Percentiles rank a stretch among this genome's conserved stretches.
Evolutionary conservation across 2,797 vertebrate species (phyloP).

Genomic region (Chromobotia macracanthus): DNA sequence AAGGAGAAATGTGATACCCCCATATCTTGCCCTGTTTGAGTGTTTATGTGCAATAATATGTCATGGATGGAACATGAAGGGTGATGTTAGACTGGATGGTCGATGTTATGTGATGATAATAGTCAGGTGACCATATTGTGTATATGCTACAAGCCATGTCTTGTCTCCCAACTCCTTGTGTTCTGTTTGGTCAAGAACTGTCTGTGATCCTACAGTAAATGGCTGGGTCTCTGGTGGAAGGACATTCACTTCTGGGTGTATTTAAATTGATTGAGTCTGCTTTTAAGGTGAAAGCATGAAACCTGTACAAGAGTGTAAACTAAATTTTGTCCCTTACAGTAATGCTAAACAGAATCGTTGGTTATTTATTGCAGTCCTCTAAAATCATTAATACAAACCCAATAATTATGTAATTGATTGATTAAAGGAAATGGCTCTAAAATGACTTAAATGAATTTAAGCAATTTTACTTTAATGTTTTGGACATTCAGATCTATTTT

Average conservation of each 20-base stretch:
- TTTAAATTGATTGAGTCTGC: background rate
- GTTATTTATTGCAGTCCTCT: too few relatives aligned
- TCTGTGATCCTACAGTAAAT: background rate
- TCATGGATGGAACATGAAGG: background rate
- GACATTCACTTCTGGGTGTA: background rate
- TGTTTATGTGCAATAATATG: background rate
- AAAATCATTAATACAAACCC: too few relatives aligned
- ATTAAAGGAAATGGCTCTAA: too few relatives aligned
- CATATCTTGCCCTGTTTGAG: too few relatives aligned
- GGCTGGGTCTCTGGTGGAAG: background rate
- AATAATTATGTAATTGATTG: too few relatives aligned
- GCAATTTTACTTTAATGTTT: too few relatives aligned
- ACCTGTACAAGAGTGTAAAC: background rate
- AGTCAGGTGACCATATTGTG: constrained; percentile 11
- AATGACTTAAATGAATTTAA: too few relatives aligned
- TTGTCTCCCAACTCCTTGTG: background rate
- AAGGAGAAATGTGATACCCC: background rate
- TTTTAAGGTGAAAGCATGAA: background rate
- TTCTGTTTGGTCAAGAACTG: constrained; percentile 20
- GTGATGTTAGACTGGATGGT: background rate
- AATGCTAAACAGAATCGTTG: background rate
- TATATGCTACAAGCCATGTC: background rate
- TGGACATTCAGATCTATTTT: background rate
- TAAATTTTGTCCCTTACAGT: background rate
- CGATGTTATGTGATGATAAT: background rate